Conservation (phyloP, 2,797 vertebrate species). For the Hydrocynus forskahlii region DNA sequence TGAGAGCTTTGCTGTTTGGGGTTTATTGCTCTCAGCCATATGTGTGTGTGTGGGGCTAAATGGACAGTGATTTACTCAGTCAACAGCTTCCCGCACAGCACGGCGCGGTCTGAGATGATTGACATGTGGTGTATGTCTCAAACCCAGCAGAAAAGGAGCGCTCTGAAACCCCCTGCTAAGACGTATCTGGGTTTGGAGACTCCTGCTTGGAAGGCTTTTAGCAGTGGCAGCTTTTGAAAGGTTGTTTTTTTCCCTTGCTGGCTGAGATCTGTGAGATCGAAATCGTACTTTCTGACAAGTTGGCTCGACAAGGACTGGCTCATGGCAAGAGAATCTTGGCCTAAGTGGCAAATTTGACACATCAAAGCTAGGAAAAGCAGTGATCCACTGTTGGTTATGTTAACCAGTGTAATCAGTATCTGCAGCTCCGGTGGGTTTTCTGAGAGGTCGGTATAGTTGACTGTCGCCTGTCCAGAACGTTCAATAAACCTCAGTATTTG, state of each 20-base stretch:
- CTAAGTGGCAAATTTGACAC: background rate
- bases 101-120: background rate
- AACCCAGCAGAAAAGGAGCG: slow-evolving; percentile 12
- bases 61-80: slow-evolving; percentile 18
- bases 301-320: background rate
- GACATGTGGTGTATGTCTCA: slow-evolving; percentile 25
- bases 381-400: too few relatives aligned
- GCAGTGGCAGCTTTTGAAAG: slow-evolving; percentile 44
- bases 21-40: too few relatives aligned
- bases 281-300: slow-evolving; percentile 37
- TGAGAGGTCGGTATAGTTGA: background rate
- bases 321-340: background rate
- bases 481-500: background rate
- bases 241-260: slow-evolving; percentile 7
- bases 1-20: slow-evolving; percentile 1
- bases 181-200: slow-evolving; percentile 46
- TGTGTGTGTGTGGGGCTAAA: slow-evolving; percentile 15
- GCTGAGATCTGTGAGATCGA: slow-evolving; percentile 46
- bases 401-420: background rate
- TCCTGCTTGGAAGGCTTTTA: slow-evolving; percentile 37
- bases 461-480: background rate
- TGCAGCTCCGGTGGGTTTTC: background rate
- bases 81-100: slow-evolving; percentile 18
- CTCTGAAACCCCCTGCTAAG: slow-evolving; percentile 20
- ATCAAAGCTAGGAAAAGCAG: background rate